Evolutionary conservation across 2,797 vertebrate species (phyloP).

Genomic region (Chaetodon trifasciatus): DNA sequence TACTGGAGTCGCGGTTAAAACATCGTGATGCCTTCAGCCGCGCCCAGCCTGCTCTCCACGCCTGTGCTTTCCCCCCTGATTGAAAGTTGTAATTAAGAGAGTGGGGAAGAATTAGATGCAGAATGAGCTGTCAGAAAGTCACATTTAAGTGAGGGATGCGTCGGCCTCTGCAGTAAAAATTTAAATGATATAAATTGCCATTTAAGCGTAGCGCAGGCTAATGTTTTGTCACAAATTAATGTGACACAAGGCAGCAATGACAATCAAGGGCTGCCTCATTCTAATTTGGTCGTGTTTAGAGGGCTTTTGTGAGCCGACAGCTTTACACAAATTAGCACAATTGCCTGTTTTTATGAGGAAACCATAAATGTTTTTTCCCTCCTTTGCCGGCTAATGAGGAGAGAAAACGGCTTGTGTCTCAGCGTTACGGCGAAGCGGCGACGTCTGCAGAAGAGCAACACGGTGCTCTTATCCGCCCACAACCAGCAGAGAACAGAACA

Average conservation of each 20-base stretch:
- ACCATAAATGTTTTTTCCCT: conserved; percentile 90
- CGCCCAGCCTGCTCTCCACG: conserved; percentile 30
- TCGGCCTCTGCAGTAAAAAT: conserved; percentile 93
- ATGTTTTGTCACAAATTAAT: conserved; percentile 99
- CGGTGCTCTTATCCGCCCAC: conserved; percentile 63
- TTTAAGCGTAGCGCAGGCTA: conserved; percentile 98
- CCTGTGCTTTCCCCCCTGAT: conserved; percentile 78
- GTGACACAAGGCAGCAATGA: conserved; percentile 98
- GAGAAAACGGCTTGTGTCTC: conserved; percentile 86
- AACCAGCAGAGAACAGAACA: conserved; percentile 70
- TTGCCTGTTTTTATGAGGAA: conserved; percentile 95
- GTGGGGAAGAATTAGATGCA: conserved; percentile 92
- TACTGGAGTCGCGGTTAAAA: conserved; percentile 44
- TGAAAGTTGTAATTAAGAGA: conserved; percentile 99
- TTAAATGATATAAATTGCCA: conserved; percentile 99
- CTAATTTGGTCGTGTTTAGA: conserved; percentile 99
- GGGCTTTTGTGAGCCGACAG: conserved; percentile 93
- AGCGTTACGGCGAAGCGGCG: conserved; percentile 62
- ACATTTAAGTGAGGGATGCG: conserved; percentile 99
- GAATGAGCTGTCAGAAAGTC: conserved; percentile 99
- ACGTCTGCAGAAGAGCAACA: conserved; percentile 71
- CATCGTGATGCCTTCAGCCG: conserved; percentile 44
- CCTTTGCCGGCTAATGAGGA: conserved; percentile 91
- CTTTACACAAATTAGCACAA: conserved; percentile 98
- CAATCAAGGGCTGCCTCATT: conserved; percentile 97